Base-by-base conservation (phyloP, 2,888 invertebrate species). In the Epistrophe eligans region DNA sequence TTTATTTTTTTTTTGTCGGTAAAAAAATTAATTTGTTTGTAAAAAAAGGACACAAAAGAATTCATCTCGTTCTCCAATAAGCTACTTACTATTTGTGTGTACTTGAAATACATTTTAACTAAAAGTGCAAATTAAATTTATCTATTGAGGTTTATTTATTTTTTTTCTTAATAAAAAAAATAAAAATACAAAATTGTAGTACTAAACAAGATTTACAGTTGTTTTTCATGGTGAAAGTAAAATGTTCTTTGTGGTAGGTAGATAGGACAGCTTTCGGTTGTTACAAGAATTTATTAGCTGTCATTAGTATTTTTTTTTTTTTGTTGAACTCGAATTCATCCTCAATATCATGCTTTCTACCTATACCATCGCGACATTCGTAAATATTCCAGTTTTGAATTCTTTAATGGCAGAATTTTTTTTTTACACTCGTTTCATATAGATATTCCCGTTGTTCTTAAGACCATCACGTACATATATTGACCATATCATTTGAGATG, bases 181-280 rank as follows among this genome's bases (percentile, higher is more conserved):
- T 77, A 67, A 73, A 73, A 10, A 73, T 77, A 88, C 77, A 74
- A 89, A 88, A 88, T 50, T 67, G 11, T 19, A 15, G 50, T 48
- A 89, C 84, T 67, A 89, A 89, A 79, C 73, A 77, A 74, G 64
- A 62, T 73, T 77, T 74, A 77, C 60, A 77, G 77, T 70, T 70
- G 52, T 88, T 45, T 58, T 71, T 71, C 72, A 72, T 73, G 76
- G 82, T 67, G 67, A 89, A 88, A 81, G 77, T 83, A 67, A 79
- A 72, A 76, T 74, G 84, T 76, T 83, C 50, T 66, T 45, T 77
- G 57, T 72, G 28, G 72, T 67, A 55, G 45, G 72, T 67, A 55
- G 52, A 79, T 62, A 82, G 58, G 77, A 73, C 55, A 70, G 77
- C 66, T 72, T 76, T 79, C 62, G 70, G 76, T 76, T 79, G 58